Base-by-base conservation (phyloP, 2,113 vertebrate genomes). In the Datnioides undecimradiatus region DNA sequence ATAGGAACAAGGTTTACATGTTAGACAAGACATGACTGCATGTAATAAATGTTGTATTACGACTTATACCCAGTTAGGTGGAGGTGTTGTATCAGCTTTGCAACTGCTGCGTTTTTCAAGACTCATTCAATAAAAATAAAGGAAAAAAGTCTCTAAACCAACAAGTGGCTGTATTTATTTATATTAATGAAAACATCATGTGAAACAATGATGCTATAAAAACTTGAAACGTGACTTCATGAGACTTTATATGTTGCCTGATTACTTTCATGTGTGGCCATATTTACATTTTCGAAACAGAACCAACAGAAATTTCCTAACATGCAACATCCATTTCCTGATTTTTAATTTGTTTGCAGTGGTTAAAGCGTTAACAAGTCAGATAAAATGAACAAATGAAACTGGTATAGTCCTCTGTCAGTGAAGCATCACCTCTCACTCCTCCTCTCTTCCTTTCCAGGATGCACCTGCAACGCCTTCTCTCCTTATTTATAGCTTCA, bases 41-140 rank as follows among this genome's bases (percentile, higher is more conserved):
- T 73, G 54, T n/a, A 41, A 64, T 38, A 45, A 23, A 49, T 75
- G 25, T 17, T 41, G 38, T 38, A 31, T n/a, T n/a, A n/a, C n/a
- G n/a, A n/a, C n/a, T n/a, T n/a, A n/a, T n/a, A n/a, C n/a, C 51
- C 40, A 29, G 45, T 73, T 60, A 43, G 57, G 25, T 51, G 36
- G 55, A n/a, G 41, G 19, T 34, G 40, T 55, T 64, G 23, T 58
- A 41, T 85, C 60, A 45, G 43, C 45, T 86, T 81, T 78, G 63
- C 40, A 1, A 6, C 40, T n/a, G 25, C 17, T 77, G 36, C 17
- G 3, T 73, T 43, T 66, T 31, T 41, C 3, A 40, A 51, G 16
- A 36, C 4, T 41, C 48, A 38, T 59, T 60, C 29, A 46, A 58
- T 55, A 25, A 63, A 76, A 66, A 48, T 8, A 11, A 59, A n/a